Conservation (phyloP, 2,888 invertebrate genomes). For the Leptinotarsa rubiginosa region DNA sequence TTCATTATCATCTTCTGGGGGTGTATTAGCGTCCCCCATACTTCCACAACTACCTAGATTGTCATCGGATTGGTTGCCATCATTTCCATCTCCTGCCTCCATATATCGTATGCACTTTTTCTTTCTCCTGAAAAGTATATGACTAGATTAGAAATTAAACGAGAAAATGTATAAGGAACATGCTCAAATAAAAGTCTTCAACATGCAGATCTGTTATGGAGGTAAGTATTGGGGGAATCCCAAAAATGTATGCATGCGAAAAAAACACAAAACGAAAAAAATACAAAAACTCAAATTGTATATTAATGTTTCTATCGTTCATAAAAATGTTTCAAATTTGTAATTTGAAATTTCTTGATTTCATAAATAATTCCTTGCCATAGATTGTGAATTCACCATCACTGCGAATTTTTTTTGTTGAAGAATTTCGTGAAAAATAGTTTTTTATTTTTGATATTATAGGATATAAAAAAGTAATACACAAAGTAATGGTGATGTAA, state of each 20-base stretch:
- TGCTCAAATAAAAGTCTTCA: neutral
- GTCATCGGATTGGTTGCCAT: slow-evolving; percentile 76
- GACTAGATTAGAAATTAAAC: slow-evolving; percentile 11
- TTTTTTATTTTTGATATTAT: too few species aligned
- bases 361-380: too few species aligned
- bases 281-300: neutral
- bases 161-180: slow-evolving; percentile 21
- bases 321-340: too few species aligned
- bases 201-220: slow-evolving; percentile 13
- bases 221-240: neutral
- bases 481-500: too few species aligned
- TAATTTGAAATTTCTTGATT: too few species aligned
- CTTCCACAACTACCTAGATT: slow-evolving; percentile 85
- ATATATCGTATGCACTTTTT: slow-evolving; percentile 97
- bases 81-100: slow-evolving; percentile 79
- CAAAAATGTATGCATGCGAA: slow-evolving; percentile 6
- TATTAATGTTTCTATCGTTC: too few species aligned
- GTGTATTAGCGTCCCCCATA: slow-evolving; percentile 77
- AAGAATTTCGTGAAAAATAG: too few species aligned
- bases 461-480: too few species aligned
- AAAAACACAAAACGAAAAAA: neutral
- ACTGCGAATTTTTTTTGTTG: too few species aligned
- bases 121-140: slow-evolving; percentile 80
- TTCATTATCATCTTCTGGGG: slow-evolving; percentile 78
- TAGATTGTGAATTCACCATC: too few species aligned